These are phyloP conservation scores for Calidris pygmaea DNA, from an alignment of 2,113 vertebrate genomes.

Conservation along the genomic window DNA sequence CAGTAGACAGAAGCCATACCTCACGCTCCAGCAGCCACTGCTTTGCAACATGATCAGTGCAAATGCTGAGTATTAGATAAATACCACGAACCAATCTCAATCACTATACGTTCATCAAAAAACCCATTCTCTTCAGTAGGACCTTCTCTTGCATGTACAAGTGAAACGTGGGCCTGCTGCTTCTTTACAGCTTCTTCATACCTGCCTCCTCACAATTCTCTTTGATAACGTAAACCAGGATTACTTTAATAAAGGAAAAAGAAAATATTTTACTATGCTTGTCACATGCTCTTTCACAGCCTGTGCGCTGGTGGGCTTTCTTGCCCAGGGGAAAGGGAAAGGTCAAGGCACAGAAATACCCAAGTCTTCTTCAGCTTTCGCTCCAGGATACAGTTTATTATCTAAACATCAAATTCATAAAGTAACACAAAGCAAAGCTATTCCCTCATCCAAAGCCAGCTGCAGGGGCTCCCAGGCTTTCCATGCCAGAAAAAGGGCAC, in stretches of 20 bases:
- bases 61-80: background rate
- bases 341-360: constrained; percentile 47
- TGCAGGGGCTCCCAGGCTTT: constrained; percentile 41
- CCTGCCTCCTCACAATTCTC: background rate
- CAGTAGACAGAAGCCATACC: background rate
- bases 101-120: background rate
- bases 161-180: background rate
- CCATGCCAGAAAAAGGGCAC: constrained; percentile 62
- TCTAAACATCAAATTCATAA: constrained; percentile 56
- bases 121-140: background rate
- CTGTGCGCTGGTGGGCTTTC: constrained; percentile 33
- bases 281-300: background rate
- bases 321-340: constrained; percentile 18
- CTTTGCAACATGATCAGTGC: background rate
- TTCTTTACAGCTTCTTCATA: background rate
- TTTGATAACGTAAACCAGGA: background rate
- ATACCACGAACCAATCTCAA: background rate
- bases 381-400: constrained; percentile 38
- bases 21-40: background rate
- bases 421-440: constrained; percentile 49
- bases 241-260: constrained; percentile 3
- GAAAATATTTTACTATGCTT: constrained; percentile 8
- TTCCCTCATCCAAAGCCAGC: constrained; percentile 53
- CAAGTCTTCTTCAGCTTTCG: constrained; percentile 11
- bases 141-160: background rate